These are phyloP conservation scores for Heteromyza rotundicornis DNA, from an alignment of 2,888 invertebrate genomes.

Conservation along the genomic window DNA sequence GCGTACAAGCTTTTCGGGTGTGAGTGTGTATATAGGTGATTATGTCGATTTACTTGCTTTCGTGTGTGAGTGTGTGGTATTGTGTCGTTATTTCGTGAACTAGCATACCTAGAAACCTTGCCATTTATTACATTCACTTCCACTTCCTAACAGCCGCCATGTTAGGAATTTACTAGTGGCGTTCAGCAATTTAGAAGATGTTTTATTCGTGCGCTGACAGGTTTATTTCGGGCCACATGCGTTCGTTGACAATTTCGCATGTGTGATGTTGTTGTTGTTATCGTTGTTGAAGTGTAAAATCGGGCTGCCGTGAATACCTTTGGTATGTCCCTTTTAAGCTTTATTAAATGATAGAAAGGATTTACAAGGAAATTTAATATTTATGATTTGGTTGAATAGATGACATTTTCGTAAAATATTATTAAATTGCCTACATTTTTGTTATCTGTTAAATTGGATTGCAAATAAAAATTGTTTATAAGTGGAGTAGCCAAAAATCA, in stretches of 20 bases:
- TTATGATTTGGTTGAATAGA: no score
- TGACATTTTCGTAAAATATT: no score
- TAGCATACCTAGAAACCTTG: neutral
- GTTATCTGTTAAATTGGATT: no score
- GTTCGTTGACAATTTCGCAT: constrained; percentile 26
- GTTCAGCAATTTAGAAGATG: constrained; percentile 49
- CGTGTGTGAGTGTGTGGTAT: constrained; percentile 9
- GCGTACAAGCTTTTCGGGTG: constrained; percentile 27
- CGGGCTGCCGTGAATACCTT: no score
- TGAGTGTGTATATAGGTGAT: neutral
- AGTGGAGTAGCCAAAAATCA: no score
- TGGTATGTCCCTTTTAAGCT: no score
- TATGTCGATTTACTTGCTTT: constrained; percentile 40
- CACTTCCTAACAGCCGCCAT: neutral
- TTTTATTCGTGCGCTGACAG: constrained; percentile 53
- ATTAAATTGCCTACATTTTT: no score
- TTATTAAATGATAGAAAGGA: no score
- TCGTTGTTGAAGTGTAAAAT: no score
- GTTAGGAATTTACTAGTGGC: neutral
- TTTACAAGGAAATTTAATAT: no score
- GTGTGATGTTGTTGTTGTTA: no score
- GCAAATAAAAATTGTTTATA: no score
- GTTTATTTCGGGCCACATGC: constrained; percentile 54
- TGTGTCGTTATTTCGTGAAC: neutral
- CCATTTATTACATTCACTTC: constrained; percentile 4